Evolutionary conservation across 2,113 vertebrate genomes (phyloP), one percentile per base, ranked within the genome.

Genomic region (Halcyon malimbica): DNA sequence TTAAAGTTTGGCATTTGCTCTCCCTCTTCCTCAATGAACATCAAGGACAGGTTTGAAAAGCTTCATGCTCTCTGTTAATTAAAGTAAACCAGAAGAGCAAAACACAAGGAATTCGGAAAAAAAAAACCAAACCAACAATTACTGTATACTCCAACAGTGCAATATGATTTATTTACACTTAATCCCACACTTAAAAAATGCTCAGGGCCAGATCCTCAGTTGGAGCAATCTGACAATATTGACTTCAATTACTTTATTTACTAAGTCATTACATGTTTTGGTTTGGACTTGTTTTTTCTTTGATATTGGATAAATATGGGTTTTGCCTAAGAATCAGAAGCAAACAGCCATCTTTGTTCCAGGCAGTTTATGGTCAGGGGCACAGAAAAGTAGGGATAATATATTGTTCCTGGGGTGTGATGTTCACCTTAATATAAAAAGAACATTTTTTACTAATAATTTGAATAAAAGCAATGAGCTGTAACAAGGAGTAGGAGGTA

Each of bases 1-100:
- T 96, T 95, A 69, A 95, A 89, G 13, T 83, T 83, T 94, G 76
- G 67, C 42, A 91, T 95, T 95, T 94, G 62, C 33, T 93, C 48
- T 89, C 84, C 60, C 68, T 77, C 37, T 88, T 94, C 57, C 69
- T 86, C 54, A 83, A 19, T 83, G 54, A 71, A 93, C 89, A 94
- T 87, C 59, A 80, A 84, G 73, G 70, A 79, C 28, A 90, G 84
- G 50, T 77, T 95, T 95, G 39, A 87, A 84, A 95, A 91, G 46
- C 79, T 95, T 95, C 93, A 96, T 74, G 71, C 79, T 92, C 63
- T 92, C 83, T 94, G 53, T 87, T 95, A 96, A 96, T 95, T 97
- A 77, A 94, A 92, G 65, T 85, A 85, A 86, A 57, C 37, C 5
- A 83, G 48, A 89, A 88, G 20, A 94, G 78, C 15, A 93, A 96